Percentiles rank a stretch among this genome's conserved stretches.
Conservation (phyloP, 2,113 vertebrate species). For the Symphodus melops region DNA sequence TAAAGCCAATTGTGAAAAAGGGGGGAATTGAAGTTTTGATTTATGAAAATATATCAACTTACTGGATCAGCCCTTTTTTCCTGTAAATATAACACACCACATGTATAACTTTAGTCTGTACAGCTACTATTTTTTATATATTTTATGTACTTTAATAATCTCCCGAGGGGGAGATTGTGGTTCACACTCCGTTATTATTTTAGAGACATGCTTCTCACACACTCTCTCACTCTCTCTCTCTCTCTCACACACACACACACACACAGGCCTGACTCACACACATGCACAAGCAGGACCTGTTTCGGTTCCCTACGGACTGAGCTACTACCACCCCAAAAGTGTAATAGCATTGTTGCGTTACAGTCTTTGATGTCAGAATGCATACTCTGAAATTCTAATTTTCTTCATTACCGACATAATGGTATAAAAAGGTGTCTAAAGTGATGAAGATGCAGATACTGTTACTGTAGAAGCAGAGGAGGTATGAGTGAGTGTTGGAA, state of each 20-base stretch:
- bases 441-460: conserved; percentile 77
- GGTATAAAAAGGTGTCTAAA: conserved; percentile 47
- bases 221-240: too few species aligned
- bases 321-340: too few species aligned
- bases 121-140: too few species aligned
- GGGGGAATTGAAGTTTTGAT: neutral
- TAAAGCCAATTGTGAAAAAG: neutral
- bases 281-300: too few species aligned
- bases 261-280: too few species aligned
- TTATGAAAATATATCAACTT: neutral
- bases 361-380: neutral
- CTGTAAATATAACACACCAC: neutral
- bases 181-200: too few species aligned
- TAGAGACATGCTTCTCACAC: too few species aligned
- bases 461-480: conserved; percentile 66
- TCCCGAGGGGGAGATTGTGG: too few species aligned
- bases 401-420: neutral
- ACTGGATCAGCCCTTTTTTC: neutral
- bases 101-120: neutral
- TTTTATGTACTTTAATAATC: too few species aligned
- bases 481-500: conserved; percentile 28
- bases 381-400: neutral
- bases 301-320: too few species aligned
- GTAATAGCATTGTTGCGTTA: neutral
- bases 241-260: too few species aligned